These are phyloP conservation scores for Pseudorhombus dupliciocellatus DNA, from an alignment of 2,113 vertebrate species.

Conservation along the genomic window DNA sequence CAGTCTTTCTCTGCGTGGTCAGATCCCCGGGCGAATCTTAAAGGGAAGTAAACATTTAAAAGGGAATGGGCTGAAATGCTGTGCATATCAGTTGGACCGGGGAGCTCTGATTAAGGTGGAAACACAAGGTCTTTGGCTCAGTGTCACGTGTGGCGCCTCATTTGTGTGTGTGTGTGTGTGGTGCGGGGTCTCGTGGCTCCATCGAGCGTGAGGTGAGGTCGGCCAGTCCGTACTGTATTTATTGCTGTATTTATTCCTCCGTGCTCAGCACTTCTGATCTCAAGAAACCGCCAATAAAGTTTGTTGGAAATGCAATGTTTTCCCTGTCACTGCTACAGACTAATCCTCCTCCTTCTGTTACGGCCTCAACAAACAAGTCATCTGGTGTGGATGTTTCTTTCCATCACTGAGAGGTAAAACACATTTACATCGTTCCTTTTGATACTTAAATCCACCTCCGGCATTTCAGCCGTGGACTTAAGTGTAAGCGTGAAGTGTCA, in stretches of 20 bases:
- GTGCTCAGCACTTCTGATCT: constrained; percentile 58
- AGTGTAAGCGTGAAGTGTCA: constrained; percentile 16
- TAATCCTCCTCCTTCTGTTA: constrained; percentile 32
- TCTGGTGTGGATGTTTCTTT: constrained; percentile 14
- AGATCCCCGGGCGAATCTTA: constrained; percentile 13
- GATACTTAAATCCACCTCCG: constrained; percentile 12
- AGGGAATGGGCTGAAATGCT: constrained; percentile 18
- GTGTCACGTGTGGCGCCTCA: constrained; percentile 58
- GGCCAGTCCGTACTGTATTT: constrained; percentile 65
- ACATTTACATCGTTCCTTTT: constrained; percentile 7
- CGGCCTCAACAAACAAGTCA: constrained; percentile 12
- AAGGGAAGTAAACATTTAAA: constrained; percentile 26
- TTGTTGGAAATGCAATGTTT: constrained; percentile 56
- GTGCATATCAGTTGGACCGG: constrained; percentile 30
- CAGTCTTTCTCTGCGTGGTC: constrained; percentile 16
- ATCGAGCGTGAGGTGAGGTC: constrained; percentile 26
- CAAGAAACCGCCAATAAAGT: constrained; percentile 69
- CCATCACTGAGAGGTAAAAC: constrained; percentile 14
- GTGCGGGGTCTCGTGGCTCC: constrained; percentile 36
- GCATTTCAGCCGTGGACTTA: constrained; percentile 19
- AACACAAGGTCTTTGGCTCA: constrained; percentile 47
- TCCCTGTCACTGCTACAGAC: constrained; percentile 14
- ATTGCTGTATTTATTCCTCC: constrained; percentile 67
- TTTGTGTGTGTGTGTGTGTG: constrained; percentile 63
- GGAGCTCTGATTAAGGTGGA: constrained; percentile 47